A percentile compares a stretch with the other conserved stretches of the same genome.
Conservation (phyloP, 2,797 vertebrate species). For the Rhynchonycteris naso region DNA sequence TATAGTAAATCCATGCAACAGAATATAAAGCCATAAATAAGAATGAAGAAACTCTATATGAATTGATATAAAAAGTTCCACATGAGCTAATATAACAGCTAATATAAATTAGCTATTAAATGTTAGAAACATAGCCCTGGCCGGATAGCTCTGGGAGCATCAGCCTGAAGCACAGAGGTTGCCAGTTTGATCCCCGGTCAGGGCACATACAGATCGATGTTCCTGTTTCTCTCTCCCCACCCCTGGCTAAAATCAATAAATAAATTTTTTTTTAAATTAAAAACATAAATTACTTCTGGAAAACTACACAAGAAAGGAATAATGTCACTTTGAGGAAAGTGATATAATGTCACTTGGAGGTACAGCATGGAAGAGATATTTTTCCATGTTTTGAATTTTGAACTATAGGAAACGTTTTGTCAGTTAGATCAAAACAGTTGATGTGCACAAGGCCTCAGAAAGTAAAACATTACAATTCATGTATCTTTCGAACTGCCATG, state of each 20-base stretch:
- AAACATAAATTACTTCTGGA: neutral
- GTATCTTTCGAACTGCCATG: neutral
- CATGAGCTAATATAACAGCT: no score
- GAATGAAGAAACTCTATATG: neutral
- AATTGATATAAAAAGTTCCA: neutral
- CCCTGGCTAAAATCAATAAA: no score
- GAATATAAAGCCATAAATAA: neutral
- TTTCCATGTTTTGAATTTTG: conserved; percentile 34
- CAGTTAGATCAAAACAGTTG: conserved; percentile 42
- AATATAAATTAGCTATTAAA: neutral
- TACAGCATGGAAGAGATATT: neutral
- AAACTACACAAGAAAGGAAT: conserved; percentile 1
- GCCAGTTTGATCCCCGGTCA: no score
- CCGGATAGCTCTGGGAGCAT: no score
- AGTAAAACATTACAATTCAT: neutral
- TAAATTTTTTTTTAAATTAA: neutral
- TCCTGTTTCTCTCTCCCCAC: no score
- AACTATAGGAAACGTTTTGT: conserved; percentile 30
- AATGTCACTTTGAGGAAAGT: neutral
- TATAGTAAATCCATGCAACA: neutral
- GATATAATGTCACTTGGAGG: no score
- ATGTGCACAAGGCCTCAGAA: neutral
- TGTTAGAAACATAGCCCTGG: neutral
- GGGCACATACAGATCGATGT: no score
- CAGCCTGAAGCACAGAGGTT: no score